phyloP scores from a whole-genome alignment of 2,888 invertebrate species.

The Folsomia candida region DNA sequence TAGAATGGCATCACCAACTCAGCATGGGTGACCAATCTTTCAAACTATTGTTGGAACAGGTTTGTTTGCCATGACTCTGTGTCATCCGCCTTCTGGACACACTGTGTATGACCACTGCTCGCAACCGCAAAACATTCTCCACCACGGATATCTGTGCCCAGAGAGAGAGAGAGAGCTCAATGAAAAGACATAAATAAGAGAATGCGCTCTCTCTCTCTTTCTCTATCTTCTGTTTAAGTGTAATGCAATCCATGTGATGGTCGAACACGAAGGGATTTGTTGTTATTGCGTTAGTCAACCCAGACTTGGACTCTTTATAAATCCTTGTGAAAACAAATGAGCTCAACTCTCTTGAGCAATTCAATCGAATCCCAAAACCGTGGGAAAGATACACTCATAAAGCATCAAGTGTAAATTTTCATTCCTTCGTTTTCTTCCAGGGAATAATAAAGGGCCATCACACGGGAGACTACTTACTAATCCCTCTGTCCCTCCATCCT shows the following conservation, averaged over 20 bases:
- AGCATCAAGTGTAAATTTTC: conserved; percentile 48
- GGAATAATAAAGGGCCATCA: conserved; percentile 1
- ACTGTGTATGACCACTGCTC: conserved; percentile 29
- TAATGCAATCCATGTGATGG: conserved; percentile 4
- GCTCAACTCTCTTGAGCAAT: conserved; percentile 31
- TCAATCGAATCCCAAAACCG: conserved; percentile 27
- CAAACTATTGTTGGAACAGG: conserved; percentile 47
- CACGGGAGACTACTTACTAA: conserved; percentile 10
- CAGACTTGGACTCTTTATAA: conserved; percentile 25
- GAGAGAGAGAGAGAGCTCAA: background rate
- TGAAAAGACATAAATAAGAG: conserved; percentile 14
- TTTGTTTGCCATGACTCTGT: conserved; percentile 45
- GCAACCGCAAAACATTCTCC: conserved; percentile 11
- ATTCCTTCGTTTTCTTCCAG: conserved; percentile 34
- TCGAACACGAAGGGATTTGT: background rate
- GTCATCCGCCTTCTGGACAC: conserved; percentile 43
- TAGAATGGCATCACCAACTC: conserved; percentile 46
- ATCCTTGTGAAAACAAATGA: conserved; percentile 46
- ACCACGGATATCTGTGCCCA: background rate
- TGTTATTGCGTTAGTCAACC: background rate
- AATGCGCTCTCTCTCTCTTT: background rate
- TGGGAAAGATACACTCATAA: conserved; percentile 50
- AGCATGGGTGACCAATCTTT: conserved; percentile 48
- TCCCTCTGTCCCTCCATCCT: conserved; percentile 9
- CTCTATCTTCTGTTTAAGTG: conserved; percentile 13